Percentiles rank a stretch among this genome's conserved stretches.
phyloP scores from a whole-genome alignment of 2,113 vertebrate genomes.

The Tupaia chinensis region DNA sequence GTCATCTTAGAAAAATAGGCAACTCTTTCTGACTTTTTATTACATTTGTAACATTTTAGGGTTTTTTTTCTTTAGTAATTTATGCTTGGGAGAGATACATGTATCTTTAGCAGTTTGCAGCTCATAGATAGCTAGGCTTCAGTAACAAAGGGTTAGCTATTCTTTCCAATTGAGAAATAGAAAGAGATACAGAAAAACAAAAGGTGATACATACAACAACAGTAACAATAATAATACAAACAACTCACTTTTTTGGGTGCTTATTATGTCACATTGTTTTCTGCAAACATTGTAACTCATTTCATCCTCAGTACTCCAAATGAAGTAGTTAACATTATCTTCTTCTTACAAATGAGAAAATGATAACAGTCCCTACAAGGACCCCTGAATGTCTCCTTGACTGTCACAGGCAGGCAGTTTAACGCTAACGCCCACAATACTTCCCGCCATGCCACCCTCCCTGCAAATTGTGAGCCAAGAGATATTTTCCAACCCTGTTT shows the following conservation, averaged over 20 bases:
- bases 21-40: neutral
- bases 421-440: neutral
- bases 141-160: neutral
- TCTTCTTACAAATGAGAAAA: neutral
- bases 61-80: neutral
- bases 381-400: neutral
- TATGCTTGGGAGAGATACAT: neutral
- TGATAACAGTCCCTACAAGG: neutral
- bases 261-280: neutral
- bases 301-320: neutral
- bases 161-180: neutral
- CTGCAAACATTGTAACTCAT: neutral
- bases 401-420: neutral
- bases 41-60: conserved; percentile 6
- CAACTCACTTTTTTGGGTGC: neutral
- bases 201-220: neutral
- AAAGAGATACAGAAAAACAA: neutral
- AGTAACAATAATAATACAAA: neutral
- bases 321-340: neutral
- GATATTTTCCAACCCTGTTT: conserved; percentile 35
- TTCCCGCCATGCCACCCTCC: neutral
- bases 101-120: conserved; percentile 5
- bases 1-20: neutral
- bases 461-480: neutral
- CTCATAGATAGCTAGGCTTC: neutral